These are phyloP conservation scores for Peromyscus maniculatus DNA, from an alignment of 2,113 vertebrate genomes.

Conservation along the genomic window DNA sequence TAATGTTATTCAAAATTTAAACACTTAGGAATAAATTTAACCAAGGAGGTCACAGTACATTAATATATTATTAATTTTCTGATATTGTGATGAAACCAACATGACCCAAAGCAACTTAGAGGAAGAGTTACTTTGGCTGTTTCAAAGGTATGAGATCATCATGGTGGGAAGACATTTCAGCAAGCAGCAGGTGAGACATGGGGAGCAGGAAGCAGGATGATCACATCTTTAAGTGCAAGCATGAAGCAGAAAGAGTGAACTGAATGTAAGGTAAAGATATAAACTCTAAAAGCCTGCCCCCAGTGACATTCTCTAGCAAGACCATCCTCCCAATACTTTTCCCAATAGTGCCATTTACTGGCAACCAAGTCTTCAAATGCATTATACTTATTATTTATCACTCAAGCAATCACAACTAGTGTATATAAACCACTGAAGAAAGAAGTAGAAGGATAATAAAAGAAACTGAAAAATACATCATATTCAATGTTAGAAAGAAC, in stretches of 20 bases:
- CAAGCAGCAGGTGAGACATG: not conserved
- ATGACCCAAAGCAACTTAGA: not conserved
- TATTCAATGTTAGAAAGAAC: not conserved
- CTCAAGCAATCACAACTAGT: not conserved
- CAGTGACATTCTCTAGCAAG: not conserved
- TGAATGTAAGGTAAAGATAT: not conserved
- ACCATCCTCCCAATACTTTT: not conserved
- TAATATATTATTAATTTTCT: not conserved
- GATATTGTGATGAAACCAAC: not conserved
- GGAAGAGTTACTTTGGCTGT: not conserved
- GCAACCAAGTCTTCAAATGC: not conserved
- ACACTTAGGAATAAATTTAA: not conserved
- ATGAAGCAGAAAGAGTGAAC: not conserved
- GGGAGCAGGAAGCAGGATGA: not conserved
- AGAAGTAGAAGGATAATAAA: not conserved
- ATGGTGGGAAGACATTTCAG: not conserved
- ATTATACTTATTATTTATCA: not conserved
- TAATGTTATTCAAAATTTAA: not conserved
- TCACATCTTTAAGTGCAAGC: not conserved
- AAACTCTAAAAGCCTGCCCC: not conserved
- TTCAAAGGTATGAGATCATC: not conserved
- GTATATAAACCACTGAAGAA: not conserved
- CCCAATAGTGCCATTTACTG: not conserved
- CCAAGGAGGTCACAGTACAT: accelerated
- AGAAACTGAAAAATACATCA: not conserved